Evolutionary conservation across 1,140 invertebrate genomes (phyloP), one percentile per base, ranked within the genome.

Genomic region (Coelopa frigida): DNA sequence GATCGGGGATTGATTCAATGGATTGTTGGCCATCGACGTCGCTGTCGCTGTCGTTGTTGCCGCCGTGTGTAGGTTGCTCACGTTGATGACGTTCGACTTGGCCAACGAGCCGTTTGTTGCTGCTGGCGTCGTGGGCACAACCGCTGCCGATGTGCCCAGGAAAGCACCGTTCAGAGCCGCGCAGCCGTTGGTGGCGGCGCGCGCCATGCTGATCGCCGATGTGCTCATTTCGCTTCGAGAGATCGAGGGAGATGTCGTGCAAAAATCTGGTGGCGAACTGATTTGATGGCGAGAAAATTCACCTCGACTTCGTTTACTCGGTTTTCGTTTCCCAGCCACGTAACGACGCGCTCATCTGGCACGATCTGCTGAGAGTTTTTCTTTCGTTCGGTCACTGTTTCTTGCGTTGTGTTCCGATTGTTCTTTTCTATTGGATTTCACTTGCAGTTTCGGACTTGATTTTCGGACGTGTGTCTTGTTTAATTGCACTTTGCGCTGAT

Each of bases 131-230:
- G 49, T 46, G 10, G 38, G 48, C 46, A 21, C 29, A 32, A 42
- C 43, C 3, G 21, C 37, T 24, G 37, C 15, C n/a, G 29, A 27
- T 23, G 39, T 42, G 32, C 32, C 33, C 17, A 39, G 21, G 23
- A 17, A 39, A 18, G 36, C 41, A 12, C 45, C 45, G 32, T 49
- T 49, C 22, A 49, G 21, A 31, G 44, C 35, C 29, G 55, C 46
- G 53, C 56, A 53, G 10, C 55, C 56, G 29, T 54, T 61, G 14
- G 53, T 52, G 31, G 52, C 33, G 27, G 51, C 48, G 32, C 57
- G 52, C 26, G 52, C 52, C 48, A 64, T 51, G 46, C 57, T 61
- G 29, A 64, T 35, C n/a, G 63, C 55, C 45, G 58, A 55, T 35
- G 59, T n/a, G 33, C 18, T 36, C 33, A 36, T 36, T 10, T 7